phyloP scores from a whole-genome alignment of 2,888 invertebrate genomes.

The Drosophila prolongata region DNA sequence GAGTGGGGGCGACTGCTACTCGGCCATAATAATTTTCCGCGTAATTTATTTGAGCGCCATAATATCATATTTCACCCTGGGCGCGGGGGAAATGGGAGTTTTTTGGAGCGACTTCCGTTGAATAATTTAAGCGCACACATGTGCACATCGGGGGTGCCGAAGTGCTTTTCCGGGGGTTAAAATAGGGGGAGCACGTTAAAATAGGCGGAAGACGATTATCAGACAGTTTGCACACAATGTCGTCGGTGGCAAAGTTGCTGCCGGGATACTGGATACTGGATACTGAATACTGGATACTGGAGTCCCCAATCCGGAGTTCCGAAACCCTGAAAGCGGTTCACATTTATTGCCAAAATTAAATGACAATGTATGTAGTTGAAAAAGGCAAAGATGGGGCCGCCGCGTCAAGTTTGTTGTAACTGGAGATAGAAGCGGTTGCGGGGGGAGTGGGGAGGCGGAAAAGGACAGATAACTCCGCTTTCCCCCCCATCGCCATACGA shows the following conservation, averaged over 20 bases:
- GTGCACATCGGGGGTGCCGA: slow-evolving; percentile 41
- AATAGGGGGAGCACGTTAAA: slow-evolving; percentile 62
- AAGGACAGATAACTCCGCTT: slow-evolving; percentile 30
- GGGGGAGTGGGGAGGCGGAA: background rate
- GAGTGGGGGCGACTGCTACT: slow-evolving; percentile 21
- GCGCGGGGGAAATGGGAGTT: background rate
- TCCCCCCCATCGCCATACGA: background rate
- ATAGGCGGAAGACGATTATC: slow-evolving; percentile 81
- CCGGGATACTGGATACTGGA: slow-evolving; percentile 1
- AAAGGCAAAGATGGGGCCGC: slow-evolving; percentile 19
- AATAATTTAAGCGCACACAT: slow-evolving; percentile 78
- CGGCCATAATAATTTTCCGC: slow-evolving; percentile 78
- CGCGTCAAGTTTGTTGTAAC: slow-evolving; percentile 46
- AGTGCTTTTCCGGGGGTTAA: slow-evolving; percentile 20
- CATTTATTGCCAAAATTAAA: slow-evolving; percentile 82
- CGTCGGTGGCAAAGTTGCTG: slow-evolving; percentile 36
- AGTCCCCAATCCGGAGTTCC: background rate
- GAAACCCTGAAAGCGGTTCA: slow-evolving; percentile 44
- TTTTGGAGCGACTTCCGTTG: slow-evolving; percentile 62
- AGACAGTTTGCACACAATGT: slow-evolving; percentile 80
- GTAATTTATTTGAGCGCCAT: slow-evolving; percentile 77
- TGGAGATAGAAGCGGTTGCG: slow-evolving; percentile 46
- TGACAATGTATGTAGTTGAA: slow-evolving; percentile 81
- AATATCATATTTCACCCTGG: slow-evolving; percentile 72
- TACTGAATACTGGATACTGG: background rate